A percentile compares a stretch with the other conserved stretches of the same genome.
Evolutionary conservation across 37 sponge, comb jelly and placozoan species (phyloP).

Genomic region (Hormiphora californensis): DNA sequence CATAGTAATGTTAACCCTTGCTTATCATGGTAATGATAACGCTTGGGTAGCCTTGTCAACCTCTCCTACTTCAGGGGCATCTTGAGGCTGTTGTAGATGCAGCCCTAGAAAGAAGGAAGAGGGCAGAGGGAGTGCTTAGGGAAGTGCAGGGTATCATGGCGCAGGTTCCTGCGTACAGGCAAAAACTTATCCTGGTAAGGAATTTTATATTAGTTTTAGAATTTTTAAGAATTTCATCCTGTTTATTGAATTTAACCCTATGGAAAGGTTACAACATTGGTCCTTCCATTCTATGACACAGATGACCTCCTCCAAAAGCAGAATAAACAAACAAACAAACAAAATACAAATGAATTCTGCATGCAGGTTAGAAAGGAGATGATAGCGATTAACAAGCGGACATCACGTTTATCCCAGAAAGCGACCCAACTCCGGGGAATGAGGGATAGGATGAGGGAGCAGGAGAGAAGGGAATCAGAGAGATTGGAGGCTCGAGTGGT

Average conservation of each 20-base stretch:
- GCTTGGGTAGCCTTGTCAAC: too few species aligned
- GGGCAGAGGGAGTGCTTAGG: not conserved
- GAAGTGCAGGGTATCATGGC: not conserved
- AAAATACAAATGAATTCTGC: too few species aligned
- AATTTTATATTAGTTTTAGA: too few species aligned
- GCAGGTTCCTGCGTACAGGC: not conserved
- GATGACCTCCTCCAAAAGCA: too few species aligned
- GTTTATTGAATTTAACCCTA: too few species aligned
- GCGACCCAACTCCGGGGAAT: not conserved
- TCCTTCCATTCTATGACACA: too few species aligned
- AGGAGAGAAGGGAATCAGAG: not conserved
- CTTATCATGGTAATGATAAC: too few species aligned
- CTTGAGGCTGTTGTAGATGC: not conserved
- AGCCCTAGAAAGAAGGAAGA: not conserved
- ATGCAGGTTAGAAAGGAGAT: slow-evolving; percentile 20
- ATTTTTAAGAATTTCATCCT: too few species aligned
- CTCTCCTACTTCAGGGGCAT: not conserved
- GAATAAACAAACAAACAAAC: too few species aligned
- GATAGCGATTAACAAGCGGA: not conserved
- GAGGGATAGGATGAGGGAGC: not conserved
- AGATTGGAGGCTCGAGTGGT: slow-evolving; percentile 20
- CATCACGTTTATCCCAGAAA: not conserved
- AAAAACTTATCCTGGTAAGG: not conserved
- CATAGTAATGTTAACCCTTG: too few species aligned
- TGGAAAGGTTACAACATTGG: too few species aligned